Base-by-base conservation (phyloP, 2,113 vertebrate genomes). In the Propithecus coquereli region DNA sequence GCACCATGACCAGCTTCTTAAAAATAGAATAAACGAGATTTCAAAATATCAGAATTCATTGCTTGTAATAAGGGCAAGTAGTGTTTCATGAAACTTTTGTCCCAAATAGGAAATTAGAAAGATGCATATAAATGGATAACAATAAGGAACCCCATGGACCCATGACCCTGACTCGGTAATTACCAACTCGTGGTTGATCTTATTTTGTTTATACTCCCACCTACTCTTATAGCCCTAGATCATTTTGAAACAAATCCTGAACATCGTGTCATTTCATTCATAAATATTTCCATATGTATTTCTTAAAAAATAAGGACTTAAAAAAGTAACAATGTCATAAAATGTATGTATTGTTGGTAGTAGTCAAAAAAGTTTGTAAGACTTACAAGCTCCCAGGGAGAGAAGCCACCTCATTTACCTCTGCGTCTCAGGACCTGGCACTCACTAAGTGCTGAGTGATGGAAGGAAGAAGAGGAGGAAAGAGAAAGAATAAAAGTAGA, bases 211-310 rank as follows among this genome's bases (percentile, higher is more conserved):
- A 37, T 45, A 66, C 43, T 63, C 40, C 30, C 50, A 68, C 22
- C 65, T 34, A 66, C 18, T 59, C 50, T 40, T 77, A 61, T n/a
- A 83, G 32, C 13, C 65, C 40, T 80, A 63, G 52, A 25, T 77
- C 66, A 63, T 68, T 87, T 66, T 90, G 45, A 97, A 94, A 91
- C 50, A 94, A 93, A 90, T 54, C 27, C 30, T 54, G 83, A 81
- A 94, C 50, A 81, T 40, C 43, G 34, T 17, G 43, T 59, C 76
- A 87, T 45, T 92, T 54, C 66, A 91, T 32, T 87, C 27, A 61
- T 71, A 88, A 88, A 63, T 43, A 63, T 22, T 63, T 70, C 25
- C 40, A 27, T 76, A 45, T 20, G 5, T 87, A 52, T 63, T 27
- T 87, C 74, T 77, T 50, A 25, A 71, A 84, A 91, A 45, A 27